Conservation (phyloP, 1,140 invertebrate genomes). For the Saccostrea glomerata region DNA sequence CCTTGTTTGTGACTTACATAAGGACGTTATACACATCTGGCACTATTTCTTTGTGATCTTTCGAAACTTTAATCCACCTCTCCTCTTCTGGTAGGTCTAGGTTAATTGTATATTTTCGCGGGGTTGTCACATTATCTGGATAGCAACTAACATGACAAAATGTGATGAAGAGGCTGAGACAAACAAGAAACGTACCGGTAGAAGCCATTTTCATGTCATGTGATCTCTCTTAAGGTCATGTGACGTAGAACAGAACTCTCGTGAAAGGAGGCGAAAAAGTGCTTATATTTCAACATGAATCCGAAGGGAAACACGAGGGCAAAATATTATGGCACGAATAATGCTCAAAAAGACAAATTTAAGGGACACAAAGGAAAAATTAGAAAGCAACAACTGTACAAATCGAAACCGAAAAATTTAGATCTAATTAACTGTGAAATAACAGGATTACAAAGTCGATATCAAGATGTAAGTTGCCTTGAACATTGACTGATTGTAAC, state of each 20-base stretch:
- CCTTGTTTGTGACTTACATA: conserved; percentile 35
- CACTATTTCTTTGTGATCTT: conserved; percentile 51
- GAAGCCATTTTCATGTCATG: background rate
- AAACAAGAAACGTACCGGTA: background rate
- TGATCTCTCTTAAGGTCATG: background rate
- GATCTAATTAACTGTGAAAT: conserved; percentile 59
- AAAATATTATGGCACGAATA: conserved; percentile 48
- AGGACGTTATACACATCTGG: conserved; percentile 50
- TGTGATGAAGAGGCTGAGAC: background rate
- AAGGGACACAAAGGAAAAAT: conserved; percentile 56
- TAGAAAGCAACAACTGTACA: conserved; percentile 56
- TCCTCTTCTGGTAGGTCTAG: conserved; percentile 51
- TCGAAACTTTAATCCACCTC: conserved; percentile 56
- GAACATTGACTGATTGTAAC: too few species aligned
- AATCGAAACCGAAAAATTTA: conserved; percentile 40
- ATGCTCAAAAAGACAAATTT: conserved; percentile 56
- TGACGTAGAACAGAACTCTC: background rate
- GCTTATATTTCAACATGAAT: conserved; percentile 12
- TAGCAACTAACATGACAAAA: conserved; percentile 16
- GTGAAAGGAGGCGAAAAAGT: background rate
- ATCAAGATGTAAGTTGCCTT: conserved; percentile 52
- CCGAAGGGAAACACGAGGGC: conserved; percentile 51
- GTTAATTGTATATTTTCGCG: conserved; percentile 47
- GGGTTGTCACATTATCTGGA: background rate
- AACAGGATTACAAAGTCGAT: conserved; percentile 36